Evolutionary conservation across 2,888 invertebrate species (phyloP).

Genomic region (Synergus umbraculus): DNA sequence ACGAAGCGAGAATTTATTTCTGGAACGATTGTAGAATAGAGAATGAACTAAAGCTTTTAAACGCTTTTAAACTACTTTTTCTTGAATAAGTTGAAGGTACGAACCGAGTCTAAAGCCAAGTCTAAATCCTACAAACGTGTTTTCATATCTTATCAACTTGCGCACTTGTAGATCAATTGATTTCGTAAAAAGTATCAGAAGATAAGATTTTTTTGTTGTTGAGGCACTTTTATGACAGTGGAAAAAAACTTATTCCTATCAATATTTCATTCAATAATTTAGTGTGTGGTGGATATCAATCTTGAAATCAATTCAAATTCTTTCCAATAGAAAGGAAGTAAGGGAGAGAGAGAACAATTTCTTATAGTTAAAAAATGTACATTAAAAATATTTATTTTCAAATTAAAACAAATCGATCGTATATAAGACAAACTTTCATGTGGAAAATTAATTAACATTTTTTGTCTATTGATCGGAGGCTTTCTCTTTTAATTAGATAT

Average conservation of each 20-base stretch:
- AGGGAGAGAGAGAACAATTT: neutral
- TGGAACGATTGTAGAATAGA: neutral
- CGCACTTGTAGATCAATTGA: conserved; percentile 16
- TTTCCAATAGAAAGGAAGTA: neutral
- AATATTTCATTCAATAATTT: neutral
- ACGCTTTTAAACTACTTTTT: neutral
- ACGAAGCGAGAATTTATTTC: neutral
- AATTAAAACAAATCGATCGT: neutral
- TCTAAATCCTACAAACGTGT: conserved; percentile 2
- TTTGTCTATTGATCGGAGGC: neutral
- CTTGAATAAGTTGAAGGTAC: neutral
- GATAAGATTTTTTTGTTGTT: neutral
- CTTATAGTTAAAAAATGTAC: neutral
- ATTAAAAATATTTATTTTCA: neutral
- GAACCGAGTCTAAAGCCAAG: neutral
- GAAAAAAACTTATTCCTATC: neutral
- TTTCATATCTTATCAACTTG: conserved; percentile 14
- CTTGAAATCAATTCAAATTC: neutral
- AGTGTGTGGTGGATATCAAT: too few species aligned
- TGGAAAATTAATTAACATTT: conserved; percentile 9
- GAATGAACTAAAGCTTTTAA: conserved; percentile 11
- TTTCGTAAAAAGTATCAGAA: conserved; percentile 21
- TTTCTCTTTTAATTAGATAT: conserved; percentile 42
- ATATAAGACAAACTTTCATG: neutral
- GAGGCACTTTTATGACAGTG: neutral